Evolutionary conservation across 2,797 vertebrate species (phyloP).

Genomic region (Clarias laeviceps): DNA sequence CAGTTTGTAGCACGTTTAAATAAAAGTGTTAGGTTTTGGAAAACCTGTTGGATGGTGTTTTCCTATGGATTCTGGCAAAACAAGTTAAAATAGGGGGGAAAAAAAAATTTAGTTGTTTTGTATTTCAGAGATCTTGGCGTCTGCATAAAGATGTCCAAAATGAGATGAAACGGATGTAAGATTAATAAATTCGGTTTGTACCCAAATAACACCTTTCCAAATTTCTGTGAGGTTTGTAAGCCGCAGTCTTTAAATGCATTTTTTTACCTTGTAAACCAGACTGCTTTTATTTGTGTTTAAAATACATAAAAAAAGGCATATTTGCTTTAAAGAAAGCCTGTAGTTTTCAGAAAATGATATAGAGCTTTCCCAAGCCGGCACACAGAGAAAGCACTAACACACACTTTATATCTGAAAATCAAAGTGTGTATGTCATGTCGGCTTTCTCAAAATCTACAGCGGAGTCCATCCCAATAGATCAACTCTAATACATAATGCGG

Average conservation of each 20-base stretch:
- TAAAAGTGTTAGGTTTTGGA: background rate
- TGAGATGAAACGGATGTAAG: background rate
- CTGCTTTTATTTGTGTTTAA: background rate
- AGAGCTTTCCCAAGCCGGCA: background rate
- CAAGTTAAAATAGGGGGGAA: no score
- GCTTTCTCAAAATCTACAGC: slow-evolving; percentile 4
- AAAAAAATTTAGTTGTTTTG: background rate
- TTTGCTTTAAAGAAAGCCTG: background rate
- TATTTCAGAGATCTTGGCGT: background rate
- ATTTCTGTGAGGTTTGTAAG: background rate
- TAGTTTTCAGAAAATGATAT: background rate
- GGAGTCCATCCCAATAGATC: slow-evolving; percentile 2
- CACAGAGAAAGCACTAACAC: background rate
- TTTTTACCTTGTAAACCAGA: background rate
- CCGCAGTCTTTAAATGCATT: background rate
- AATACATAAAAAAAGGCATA: no score
- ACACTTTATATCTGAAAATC: background rate
- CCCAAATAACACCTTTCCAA: background rate
- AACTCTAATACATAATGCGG: slow-evolving; percentile 31
- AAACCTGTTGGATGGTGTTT: background rate
- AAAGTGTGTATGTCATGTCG: background rate
- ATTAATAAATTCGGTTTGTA: background rate
- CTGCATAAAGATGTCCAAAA: background rate
- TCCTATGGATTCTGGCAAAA: background rate
- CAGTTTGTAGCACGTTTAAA: background rate